phyloP scores from a whole-genome alignment of 2,797 vertebrate species.

The Muscicapa comitata region DNA sequence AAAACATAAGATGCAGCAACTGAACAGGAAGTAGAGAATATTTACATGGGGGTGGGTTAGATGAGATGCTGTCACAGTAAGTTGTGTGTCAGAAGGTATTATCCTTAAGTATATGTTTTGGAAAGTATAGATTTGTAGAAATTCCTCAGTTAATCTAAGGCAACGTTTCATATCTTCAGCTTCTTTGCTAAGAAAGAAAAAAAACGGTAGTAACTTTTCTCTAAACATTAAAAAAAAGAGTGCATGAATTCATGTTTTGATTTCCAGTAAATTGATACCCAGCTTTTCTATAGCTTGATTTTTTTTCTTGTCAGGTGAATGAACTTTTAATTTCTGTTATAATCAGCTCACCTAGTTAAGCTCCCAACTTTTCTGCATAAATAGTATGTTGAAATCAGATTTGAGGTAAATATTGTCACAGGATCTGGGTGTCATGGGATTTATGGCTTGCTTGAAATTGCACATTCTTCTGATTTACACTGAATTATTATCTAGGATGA shows the following conservation, averaged over 20 bases:
- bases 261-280: background rate
- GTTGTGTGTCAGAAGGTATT: background rate
- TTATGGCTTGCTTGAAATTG: background rate
- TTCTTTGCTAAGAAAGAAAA: background rate
- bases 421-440: background rate
- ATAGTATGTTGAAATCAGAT: background rate
- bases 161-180: rapidly evolving
- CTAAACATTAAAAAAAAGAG: background rate
- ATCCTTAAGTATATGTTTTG: background rate
- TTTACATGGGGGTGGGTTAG: background rate
- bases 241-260: background rate
- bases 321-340: background rate
- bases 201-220: rapidly evolving
- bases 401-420: background rate
- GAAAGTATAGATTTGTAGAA: background rate
- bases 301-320: background rate
- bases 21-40: conserved; percentile 6
- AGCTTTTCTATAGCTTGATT: background rate
- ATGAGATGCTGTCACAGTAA: background rate
- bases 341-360: background rate
- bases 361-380: background rate
- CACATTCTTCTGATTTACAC: background rate
- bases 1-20: background rate
- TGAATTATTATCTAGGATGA: background rate
- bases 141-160: background rate